Evolutionary conservation across 2,113 vertebrate species (phyloP).

Genomic region (Pseudorhombus dupliciocellatus): DNA sequence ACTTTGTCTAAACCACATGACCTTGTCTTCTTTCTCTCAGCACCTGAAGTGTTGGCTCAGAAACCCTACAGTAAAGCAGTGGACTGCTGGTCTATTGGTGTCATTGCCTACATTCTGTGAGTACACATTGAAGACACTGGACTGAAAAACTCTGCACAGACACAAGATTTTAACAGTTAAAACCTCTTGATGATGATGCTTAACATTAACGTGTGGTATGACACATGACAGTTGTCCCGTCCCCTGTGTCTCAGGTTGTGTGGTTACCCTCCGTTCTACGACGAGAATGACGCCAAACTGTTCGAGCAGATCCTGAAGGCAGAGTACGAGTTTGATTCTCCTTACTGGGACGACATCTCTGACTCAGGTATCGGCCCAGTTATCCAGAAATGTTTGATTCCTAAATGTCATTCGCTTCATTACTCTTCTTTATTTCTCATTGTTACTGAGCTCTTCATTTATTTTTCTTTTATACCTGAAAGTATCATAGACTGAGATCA

Average conservation of each 20-base stretch:
- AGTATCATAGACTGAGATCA: too few species aligned
- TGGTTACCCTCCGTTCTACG: conserved; percentile 97
- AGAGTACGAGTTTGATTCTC: conserved; percentile 97
- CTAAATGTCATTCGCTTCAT: neutral
- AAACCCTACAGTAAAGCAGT: conserved; percentile 98
- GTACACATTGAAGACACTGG: conserved; percentile 55
- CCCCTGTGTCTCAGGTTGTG: conserved; percentile 84
- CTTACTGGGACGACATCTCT: conserved; percentile 98
- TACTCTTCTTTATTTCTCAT: neutral
- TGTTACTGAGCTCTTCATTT: neutral
- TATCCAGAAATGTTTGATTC: neutral
- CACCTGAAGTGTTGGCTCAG: conserved; percentile 96
- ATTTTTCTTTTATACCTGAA: too few species aligned
- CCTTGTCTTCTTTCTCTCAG: conserved; percentile 71
- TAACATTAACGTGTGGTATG: neutral
- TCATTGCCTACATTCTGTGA: conserved; percentile 97
- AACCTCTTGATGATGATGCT: neutral
- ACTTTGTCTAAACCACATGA: neutral
- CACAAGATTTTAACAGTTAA: neutral
- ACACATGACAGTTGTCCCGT: conserved; percentile 10
- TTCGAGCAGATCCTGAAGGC: conserved; percentile 98
- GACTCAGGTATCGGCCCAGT: conserved; percentile 86
- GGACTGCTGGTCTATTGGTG: conserved; percentile 99
- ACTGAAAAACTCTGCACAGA: neutral
- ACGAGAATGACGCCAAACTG: conserved; percentile 96